Evolutionary conservation across 1,140 invertebrate species (phyloP).

Genomic region (Temnothorax curvispinosus): DNA sequence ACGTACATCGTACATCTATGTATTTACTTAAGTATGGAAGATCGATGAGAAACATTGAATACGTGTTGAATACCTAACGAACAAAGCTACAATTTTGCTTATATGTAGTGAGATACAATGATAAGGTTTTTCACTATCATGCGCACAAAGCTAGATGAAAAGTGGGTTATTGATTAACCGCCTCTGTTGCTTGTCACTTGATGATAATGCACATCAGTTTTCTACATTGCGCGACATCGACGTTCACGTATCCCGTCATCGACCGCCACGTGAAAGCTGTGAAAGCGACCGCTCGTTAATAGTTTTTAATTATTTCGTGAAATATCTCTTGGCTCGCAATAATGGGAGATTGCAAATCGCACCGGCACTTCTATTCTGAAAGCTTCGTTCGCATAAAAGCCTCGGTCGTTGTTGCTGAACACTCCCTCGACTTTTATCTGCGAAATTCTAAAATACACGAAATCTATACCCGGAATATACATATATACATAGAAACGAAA

Average conservation of each 20-base stretch:
- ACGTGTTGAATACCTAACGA: background rate
- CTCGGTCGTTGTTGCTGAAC: background rate
- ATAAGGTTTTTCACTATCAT: constrained; percentile 27
- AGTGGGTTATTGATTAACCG: constrained; percentile 46
- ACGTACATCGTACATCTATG: too few relatives aligned
- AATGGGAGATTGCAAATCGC: background rate
- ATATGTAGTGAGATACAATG: background rate
- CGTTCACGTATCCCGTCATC: background rate
- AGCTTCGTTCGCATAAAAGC: background rate
- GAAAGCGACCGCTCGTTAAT: background rate
- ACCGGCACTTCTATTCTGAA: background rate
- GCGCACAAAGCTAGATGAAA: constrained; percentile 11
- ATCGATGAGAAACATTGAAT: background rate
- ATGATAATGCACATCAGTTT: background rate
- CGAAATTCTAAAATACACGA: background rate
- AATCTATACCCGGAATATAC: background rate
- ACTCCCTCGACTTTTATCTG: background rate
- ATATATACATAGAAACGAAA: background rate
- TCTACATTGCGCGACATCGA: background rate
- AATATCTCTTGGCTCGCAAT: background rate
- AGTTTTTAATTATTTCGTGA: constrained; percentile 11
- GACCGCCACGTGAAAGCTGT: background rate
- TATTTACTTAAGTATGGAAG: background rate
- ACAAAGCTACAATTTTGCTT: background rate
- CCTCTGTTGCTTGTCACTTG: background rate